phyloP scores from a whole-genome alignment of 2,888 invertebrate species.

The Lepetodrilus schrolli region DNA sequence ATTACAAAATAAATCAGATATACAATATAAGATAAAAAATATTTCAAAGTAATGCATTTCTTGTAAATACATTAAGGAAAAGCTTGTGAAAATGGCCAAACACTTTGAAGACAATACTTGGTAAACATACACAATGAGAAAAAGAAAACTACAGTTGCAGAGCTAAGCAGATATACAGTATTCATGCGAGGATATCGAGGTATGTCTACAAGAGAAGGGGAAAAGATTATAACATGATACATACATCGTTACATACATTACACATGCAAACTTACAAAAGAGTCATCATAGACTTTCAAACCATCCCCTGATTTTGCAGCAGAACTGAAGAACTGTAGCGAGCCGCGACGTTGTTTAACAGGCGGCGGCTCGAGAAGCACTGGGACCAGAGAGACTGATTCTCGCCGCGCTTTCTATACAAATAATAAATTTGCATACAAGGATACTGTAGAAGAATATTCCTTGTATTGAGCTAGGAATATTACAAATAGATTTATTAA shows the following conservation, averaged over 20 bases:
- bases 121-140: too few species aligned
- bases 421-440: not conserved
- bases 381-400: constrained; percentile 60
- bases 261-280: constrained; percentile 44
- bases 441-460: not conserved
- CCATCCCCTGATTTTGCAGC: constrained; percentile 34
- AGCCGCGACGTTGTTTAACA: constrained; percentile 61
- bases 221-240: not conserved
- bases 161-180: too few species aligned
- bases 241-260: constrained; percentile 11
- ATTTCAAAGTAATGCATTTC: too few species aligned
- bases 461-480: not conserved
- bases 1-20: too few species aligned
- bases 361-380: constrained; percentile 58
- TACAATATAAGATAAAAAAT: too few species aligned
- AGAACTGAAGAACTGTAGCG: constrained; percentile 54
- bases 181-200: not conserved
- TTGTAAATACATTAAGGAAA: too few species aligned
- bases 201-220: not conserved
- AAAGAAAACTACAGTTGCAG: too few species aligned
- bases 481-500: not conserved
- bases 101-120: too few species aligned
- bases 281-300: constrained; percentile 42
- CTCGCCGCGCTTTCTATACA: constrained; percentile 48
- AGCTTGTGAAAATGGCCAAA: too few species aligned